Base-by-base conservation (phyloP, 2,888 invertebrate species). In the Amphipyra berbera region DNA sequence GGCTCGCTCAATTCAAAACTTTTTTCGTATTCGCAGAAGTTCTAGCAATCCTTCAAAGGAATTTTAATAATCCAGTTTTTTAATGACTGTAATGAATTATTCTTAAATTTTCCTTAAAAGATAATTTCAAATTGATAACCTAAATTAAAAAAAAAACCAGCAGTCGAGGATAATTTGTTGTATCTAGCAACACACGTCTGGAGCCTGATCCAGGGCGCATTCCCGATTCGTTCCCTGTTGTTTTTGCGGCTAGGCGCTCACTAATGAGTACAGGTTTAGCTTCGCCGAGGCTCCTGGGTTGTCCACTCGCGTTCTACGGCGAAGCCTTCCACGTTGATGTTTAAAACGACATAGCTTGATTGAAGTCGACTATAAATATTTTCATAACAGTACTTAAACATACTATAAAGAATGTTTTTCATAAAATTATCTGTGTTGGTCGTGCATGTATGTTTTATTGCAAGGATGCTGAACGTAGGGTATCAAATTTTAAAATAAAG, bases 161-260 rank as follows among this genome's bases (percentile, higher is more conserved):
- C 44, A 67, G 63, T 72, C 58, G 70, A 75, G 79, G 77, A 73
- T 78, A 82, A 79, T 76, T 69, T 65, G 54, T 69, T 49, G 68
- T 75, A 78, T 73, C 76, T 86, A 80, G 90, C 89, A 91, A 89
- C 88, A 88, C 86, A 79, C 65, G 80, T 71, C 76, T 73, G 74
- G 76, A 85, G 86, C 75, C 78, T 75, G 87, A 90, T 91, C 88
- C 86, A 86, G 91, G 89, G 88, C 90, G 90, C 94, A 95, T 95
- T 94, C 94, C 91, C 90, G 94, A 95, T 95, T 94, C 94, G 94
- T 94, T 95, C 94, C 94, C 92, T 89, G 93, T 92, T 90, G 93
- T 95, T 95, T 94, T 95, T 95, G 94, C 91, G 84, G 86, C 89
- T 89, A 91, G 92, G 88, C 83, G 87, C 83, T 82, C 89, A 82